phyloP scores from a whole-genome alignment of 2,888 invertebrate species.

The Euzophera pinguis region DNA sequence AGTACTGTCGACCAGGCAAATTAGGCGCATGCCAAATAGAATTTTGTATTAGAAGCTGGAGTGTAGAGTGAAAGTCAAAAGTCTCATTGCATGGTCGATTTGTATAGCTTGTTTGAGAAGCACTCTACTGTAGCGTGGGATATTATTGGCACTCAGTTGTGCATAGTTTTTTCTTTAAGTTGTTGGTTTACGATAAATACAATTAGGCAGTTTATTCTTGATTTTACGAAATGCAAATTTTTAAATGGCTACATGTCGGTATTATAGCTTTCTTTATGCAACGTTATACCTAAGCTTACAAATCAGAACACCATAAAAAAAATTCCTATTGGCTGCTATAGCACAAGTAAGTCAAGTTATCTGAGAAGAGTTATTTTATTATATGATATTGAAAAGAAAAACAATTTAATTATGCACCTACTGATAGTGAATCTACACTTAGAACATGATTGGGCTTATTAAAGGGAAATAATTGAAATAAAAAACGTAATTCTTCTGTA shows the following conservation, averaged over 20 bases:
- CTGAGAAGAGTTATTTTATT: no score
- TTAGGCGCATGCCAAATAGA: neutral
- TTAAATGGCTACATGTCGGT: neutral
- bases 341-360: no score
- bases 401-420: no score
- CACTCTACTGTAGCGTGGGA: slow-evolving; percentile 39
- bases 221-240: neutral
- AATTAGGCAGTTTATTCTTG: neutral
- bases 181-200: neutral
- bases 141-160: slow-evolving; percentile 50
- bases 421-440: no score
- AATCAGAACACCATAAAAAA: no score
- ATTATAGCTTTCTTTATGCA: no score
- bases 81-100: neutral
- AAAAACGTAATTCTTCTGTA: no score
- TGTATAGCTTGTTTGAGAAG: slow-evolving; percentile 20
- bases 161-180: slow-evolving; percentile 29
- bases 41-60: neutral
- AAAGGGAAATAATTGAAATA: no score
- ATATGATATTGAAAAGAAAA: no score
- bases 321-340: no score
- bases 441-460: no score
- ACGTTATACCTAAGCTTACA: no score
- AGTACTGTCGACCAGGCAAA: neutral
- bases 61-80: neutral